Conservation (phyloP, 1,140 invertebrate genomes). For the Trialeurodes vaporariorum region DNA sequence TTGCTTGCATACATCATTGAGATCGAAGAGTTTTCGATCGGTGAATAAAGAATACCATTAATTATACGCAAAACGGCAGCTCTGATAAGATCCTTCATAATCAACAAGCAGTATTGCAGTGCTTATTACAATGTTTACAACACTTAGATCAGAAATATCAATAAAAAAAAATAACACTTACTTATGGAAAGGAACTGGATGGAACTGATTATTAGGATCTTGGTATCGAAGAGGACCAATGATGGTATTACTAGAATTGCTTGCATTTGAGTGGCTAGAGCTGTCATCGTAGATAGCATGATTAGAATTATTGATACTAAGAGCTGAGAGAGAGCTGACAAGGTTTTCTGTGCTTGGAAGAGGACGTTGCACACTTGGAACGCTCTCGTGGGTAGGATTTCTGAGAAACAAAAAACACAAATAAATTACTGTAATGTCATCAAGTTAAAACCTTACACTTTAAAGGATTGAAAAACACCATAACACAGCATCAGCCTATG, state of each 20-base stretch:
- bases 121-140: too few species aligned
- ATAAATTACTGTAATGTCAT: too few species aligned
- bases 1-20: too few species aligned
- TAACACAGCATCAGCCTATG: too few species aligned
- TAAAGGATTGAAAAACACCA: too few species aligned
- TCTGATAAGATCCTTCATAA: too few species aligned
- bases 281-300: constrained; percentile 22
- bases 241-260: not conserved
- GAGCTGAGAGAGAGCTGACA: not conserved
- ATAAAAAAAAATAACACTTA: constrained; percentile 27
- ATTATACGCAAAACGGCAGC: too few species aligned
- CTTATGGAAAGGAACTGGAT: constrained; percentile 56
- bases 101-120: too few species aligned
- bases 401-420: not conserved
- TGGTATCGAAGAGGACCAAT: constrained; percentile 14
- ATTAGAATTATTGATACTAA: not conserved
- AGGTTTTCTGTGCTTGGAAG: not conserved
- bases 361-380: not conserved
- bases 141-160: not conserved
- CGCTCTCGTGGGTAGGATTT: not conserved
- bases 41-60: too few species aligned
- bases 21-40: too few species aligned
- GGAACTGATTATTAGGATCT: constrained; percentile 42
- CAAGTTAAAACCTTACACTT: too few species aligned
- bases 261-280: constrained; percentile 20